Evolutionary conservation across 2,797 vertebrate genomes (phyloP), one percentile per base, ranked within the genome.

Genomic region (Synanceia verrucosa): DNA sequence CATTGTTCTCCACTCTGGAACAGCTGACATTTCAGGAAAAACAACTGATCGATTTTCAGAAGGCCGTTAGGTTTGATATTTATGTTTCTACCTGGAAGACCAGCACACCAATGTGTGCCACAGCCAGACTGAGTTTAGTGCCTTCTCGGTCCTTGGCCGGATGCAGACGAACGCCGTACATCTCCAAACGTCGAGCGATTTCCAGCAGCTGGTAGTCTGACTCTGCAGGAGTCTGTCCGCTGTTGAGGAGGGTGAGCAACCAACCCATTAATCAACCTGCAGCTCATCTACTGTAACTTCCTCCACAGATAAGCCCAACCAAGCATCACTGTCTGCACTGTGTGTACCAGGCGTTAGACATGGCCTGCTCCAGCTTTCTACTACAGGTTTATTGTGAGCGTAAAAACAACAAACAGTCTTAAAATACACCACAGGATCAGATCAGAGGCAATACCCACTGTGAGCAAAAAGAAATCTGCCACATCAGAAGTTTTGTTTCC

Each of bases 161-260:
- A 86, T 99, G 96, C 61, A 97, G 92, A 13, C 97, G 95, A 43
- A 99, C 92, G 19, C 98, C 97, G 2, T 97, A 99, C 96, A 97
- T 98, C 91, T 99, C 98, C 81, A 98, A 83, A 6, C 96, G 94
- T 24, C 97, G 96, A 1, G 96, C 96, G 50, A 98, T 96, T 85
- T 99, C 98, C 82, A 99, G 85, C 75, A 99, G 94, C 78, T 98
- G 97, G 91, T 96, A 97, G 91, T 99, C 98, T 0, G 97, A 99
- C 81, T 96, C 97, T 44, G 97, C 97, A 36, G 98, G 98, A 19
- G 96, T 99, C 76, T 98, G 97, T 51, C 97, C 97, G 58, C 97
- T 99, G 86, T 23, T 26, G 44, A 53, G 57, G 44, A 67, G 13
- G 63, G 4, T 0, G 7, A 61, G 6, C 4, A 6, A 24, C 31